phyloP scores from a whole-genome alignment of 2,113 vertebrate species.

The Siniperca knerii region DNA sequence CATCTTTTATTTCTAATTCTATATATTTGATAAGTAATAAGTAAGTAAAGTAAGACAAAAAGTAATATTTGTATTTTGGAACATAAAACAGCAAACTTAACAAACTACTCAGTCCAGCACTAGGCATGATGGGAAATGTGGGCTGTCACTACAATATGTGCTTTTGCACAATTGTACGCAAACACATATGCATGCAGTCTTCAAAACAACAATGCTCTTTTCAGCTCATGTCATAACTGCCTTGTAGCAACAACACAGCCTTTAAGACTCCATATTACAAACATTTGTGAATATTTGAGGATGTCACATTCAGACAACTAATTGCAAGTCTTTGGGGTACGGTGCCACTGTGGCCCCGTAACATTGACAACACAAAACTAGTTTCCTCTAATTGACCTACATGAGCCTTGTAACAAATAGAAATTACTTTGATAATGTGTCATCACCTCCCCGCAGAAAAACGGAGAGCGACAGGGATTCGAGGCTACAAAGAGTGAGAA shows the following conservation, averaged over 20 bases:
- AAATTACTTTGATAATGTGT: conserved; percentile 75
- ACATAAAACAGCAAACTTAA: too few species aligned
- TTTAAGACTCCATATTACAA: conserved; percentile 27
- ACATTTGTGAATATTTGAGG: conserved; percentile 53
- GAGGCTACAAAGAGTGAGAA: conserved; percentile 34
- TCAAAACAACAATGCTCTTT: conserved; percentile 14
- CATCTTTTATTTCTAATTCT: too few species aligned
- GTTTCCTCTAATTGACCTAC: conserved; percentile 73
- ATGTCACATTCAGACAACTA: conserved; percentile 57
- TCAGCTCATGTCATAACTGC: conserved; percentile 28
- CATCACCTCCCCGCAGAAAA: conserved; percentile 53
- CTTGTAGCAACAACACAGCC: conserved; percentile 18
- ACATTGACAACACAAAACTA: conserved; percentile 58
- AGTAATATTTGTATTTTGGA: too few species aligned
- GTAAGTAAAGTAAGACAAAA: too few species aligned
- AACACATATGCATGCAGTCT: background rate
- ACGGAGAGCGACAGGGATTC: conserved; percentile 18
- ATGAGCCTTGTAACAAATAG: conserved; percentile 63
- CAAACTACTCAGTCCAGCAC: too few species aligned
- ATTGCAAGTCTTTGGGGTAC: conserved; percentile 59
- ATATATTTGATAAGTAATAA: too few species aligned
- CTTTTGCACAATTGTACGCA: background rate
- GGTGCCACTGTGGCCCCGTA: conserved; percentile 41
- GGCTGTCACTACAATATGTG: too few species aligned
- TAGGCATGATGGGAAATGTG: too few species aligned